Evolutionary conservation across 2,113 vertebrate species (phyloP).

Genomic region (Condylura cristata): DNA sequence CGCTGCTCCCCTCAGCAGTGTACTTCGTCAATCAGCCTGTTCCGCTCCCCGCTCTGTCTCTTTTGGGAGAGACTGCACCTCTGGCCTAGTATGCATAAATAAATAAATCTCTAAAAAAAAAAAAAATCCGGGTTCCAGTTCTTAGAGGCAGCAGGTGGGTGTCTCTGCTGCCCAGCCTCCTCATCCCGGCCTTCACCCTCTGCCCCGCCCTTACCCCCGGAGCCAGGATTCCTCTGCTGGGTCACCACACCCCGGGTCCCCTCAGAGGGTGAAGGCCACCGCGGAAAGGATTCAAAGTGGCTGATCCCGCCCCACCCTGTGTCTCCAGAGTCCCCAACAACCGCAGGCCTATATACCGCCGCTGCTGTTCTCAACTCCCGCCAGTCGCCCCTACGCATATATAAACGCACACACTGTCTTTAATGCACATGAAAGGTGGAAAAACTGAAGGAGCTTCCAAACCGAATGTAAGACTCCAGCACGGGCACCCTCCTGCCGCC

Average conservation of each 20-base stretch:
- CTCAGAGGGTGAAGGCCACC: no score
- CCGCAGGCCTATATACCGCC: rapidly evolving
- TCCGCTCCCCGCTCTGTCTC: no score
- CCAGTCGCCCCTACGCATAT: no score
- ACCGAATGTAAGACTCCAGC: neutral
- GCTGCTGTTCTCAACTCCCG: rapidly evolving
- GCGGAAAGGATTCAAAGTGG: no score
- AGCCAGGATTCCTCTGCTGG: neutral
- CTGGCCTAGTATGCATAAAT: no score
- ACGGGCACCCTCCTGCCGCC: neutral
- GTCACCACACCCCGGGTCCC: no score
- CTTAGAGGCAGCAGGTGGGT: neutral
- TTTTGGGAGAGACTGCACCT: no score
- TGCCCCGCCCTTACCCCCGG: no score
- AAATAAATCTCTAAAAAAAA: no score
- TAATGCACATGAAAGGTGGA: neutral
- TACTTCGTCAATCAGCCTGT: no score
- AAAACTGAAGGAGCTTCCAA: neutral
- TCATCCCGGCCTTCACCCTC: neutral
- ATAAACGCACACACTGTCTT: neutral
- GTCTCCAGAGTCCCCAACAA: neutral
- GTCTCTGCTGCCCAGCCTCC: no score
- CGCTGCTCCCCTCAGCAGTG: no score
- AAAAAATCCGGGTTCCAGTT: neutral
- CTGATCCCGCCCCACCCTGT: rapidly evolving